These are phyloP conservation scores for Lycaon pictus DNA, from an alignment of 2,113 vertebrate species.

Conservation along the genomic window DNA sequence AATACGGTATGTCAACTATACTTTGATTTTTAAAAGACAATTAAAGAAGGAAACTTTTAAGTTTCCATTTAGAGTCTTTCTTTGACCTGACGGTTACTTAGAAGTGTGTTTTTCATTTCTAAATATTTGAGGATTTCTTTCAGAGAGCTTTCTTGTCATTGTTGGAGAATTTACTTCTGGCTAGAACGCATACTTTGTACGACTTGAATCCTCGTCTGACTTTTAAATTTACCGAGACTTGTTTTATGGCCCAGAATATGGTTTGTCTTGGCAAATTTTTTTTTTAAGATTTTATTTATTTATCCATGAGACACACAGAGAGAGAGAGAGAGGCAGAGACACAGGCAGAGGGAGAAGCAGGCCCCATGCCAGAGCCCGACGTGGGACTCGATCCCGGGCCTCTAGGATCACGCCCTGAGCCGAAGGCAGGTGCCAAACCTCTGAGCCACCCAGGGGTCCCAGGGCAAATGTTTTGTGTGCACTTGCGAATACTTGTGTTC, in stretches of 20 bases:
- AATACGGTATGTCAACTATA: neutral
- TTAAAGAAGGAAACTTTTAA: neutral
- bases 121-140: neutral
- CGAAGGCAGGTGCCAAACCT: too few species aligned
- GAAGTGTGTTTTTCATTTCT: neutral
- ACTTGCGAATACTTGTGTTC: neutral
- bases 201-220: neutral
- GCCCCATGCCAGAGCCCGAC: too few species aligned
- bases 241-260: neutral
- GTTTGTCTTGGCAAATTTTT: neutral
- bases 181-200: neutral
- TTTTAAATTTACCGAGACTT: neutral
- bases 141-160: neutral
- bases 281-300: too few species aligned
- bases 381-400: too few species aligned
- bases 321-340: too few species aligned
- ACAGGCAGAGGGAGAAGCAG: too few species aligned
- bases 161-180: neutral
- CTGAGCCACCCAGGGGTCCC: too few species aligned
- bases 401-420: too few species aligned
- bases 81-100: neutral
- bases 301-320: too few species aligned
- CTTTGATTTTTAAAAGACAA: neutral
- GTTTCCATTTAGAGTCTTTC: neutral
- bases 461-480: neutral